Evolutionary conservation across 1,140 invertebrate genomes (phyloP).

Genomic region (Platorchestia sp.): DNA sequence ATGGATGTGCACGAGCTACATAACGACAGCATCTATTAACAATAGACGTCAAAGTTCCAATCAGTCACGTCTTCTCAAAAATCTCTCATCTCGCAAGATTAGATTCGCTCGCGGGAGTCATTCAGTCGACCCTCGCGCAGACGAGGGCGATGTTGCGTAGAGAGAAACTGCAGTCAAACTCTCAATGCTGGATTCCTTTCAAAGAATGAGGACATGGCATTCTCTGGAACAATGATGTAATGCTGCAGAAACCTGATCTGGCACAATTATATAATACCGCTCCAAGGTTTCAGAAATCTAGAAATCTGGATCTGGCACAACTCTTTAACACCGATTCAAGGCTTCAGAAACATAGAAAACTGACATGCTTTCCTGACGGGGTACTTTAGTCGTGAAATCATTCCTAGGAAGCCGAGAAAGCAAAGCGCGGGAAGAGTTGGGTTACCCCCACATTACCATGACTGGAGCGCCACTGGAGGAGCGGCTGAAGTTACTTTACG

Average conservation of each 20-base stretch:
- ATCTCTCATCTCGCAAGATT: not conserved
- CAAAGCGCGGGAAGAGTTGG: not conserved
- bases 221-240: not conserved
- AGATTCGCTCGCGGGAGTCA: not conserved
- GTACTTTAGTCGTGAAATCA: not conserved
- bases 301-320: too few species aligned
- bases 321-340: too few species aligned
- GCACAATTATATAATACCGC: too few species aligned
- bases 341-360: not conserved
- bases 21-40: too few species aligned
- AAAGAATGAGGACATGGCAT: not conserved
- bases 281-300: too few species aligned
- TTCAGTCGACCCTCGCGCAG: not conserved
- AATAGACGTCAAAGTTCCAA: not conserved
- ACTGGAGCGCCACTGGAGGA: not conserved
- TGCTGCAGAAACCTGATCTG: too few species aligned
- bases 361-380: not conserved
- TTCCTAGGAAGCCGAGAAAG: not conserved
- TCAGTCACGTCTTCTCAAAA: not conserved
- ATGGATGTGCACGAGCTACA: not conserved
- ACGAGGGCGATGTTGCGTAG: not conserved
- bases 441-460: not conserved
- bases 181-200: not conserved
- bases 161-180: not conserved
- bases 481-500: not conserved